Conservation (phyloP, 2,797 vertebrate species). For the Tapera naevia region DNA sequence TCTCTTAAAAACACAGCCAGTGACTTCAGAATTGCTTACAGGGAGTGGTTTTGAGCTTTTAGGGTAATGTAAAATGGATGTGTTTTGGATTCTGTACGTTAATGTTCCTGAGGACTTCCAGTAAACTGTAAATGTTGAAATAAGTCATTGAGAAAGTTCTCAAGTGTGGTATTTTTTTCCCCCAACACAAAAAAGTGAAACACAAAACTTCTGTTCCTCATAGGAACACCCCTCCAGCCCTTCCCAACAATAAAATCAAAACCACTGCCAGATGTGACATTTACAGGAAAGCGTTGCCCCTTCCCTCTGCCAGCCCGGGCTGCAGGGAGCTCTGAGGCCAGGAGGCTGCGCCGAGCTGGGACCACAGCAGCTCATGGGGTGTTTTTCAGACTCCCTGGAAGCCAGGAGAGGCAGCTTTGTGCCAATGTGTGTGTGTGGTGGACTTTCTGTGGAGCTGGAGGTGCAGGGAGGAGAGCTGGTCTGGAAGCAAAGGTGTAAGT, state of each 20-base stretch:
- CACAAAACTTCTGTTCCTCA: background rate
- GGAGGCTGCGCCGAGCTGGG: background rate
- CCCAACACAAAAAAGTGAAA: background rate
- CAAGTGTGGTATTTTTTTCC: background rate
- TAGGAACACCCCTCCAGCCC: background rate
- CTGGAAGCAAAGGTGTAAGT: background rate
- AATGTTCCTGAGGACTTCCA: background rate
- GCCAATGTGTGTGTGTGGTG: background rate
- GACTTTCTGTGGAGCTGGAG: background rate
- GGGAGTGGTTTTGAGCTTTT: background rate
- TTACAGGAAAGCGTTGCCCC: background rate
- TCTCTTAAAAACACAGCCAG: background rate
- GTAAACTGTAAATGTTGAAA: background rate
- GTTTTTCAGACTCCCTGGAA: background rate
- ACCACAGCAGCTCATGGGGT: rapidly evolving
- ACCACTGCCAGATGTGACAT: background rate
- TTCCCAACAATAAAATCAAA: background rate
- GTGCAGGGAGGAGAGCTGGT: rapidly evolving
- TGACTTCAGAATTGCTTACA: background rate
- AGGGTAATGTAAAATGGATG: background rate
- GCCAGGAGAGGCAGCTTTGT: background rate
- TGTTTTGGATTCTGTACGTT: background rate
- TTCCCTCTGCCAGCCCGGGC: background rate
- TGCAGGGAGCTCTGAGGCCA: background rate
- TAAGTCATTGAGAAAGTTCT: background rate